Evolutionary conservation across 2,797 vertebrate species (phyloP).

Genomic region (Danio choprae): DNA sequence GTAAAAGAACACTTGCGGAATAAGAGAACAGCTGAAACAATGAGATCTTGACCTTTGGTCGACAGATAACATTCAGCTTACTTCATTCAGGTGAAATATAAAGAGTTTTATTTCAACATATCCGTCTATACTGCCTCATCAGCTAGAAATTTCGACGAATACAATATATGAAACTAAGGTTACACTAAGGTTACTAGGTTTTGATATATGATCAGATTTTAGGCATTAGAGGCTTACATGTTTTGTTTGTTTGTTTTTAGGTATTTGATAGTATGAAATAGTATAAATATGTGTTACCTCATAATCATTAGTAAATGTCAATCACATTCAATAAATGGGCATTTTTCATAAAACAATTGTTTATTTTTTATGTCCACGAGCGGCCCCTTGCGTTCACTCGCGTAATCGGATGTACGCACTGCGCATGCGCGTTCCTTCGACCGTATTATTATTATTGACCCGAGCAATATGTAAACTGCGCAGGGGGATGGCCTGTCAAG

Average conservation of each 20-base stretch:
- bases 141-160: neutral
- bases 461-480: constrained; percentile 9
- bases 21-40: constrained; percentile 1
- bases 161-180: too few species aligned
- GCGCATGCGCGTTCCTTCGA: constrained; percentile 21
- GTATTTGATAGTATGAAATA: too few species aligned
- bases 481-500: constrained; percentile 17
- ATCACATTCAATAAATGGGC: neutral
- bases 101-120: neutral
- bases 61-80: neutral
- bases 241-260: too few species aligned
- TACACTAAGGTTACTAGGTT: too few species aligned
- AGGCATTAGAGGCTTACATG: too few species aligned
- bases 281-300: neutral
- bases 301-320: neutral
- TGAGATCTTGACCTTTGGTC: constrained; percentile 2
- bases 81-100: neutral
- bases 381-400: constrained; percentile 17
- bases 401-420: neutral
- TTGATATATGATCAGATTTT: too few species aligned
- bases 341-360: neutral
- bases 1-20: constrained; percentile 3
- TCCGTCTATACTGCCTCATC: neutral
- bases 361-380: neutral
- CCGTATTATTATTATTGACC: constrained; percentile 2